Conservation (phyloP, 1,140 invertebrate species). For the Galendromus occidentalis region DNA sequence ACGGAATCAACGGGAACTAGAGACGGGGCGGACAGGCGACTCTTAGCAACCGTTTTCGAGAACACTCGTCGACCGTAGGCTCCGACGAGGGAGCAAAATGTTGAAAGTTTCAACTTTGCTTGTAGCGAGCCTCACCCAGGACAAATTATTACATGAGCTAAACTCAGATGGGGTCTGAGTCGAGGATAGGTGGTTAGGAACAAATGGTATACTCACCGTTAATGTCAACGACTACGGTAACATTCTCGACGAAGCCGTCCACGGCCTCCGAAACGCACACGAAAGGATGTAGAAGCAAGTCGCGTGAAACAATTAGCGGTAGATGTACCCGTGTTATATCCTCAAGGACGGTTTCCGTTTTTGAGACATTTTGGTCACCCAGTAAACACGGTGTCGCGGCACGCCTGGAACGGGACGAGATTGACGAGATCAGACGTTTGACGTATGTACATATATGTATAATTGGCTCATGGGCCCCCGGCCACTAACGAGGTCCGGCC, state of each 20-base stretch:
- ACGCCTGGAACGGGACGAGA: not conserved
- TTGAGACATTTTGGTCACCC: not conserved
- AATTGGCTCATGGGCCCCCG: no score
- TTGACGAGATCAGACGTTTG: no score
- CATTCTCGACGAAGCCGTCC: not conserved
- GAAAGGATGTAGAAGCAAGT: not conserved
- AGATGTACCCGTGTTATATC: constrained; percentile 7
- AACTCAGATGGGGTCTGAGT: no score
- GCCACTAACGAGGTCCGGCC: no score
- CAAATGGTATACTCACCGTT: not conserved
- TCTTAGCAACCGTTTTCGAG: not conserved
- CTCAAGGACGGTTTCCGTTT: constrained; percentile 5
- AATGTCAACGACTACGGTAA: not conserved
- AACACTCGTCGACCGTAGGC: no score
- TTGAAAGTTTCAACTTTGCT: no score
- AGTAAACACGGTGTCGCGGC: not conserved
- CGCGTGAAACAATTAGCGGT: not conserved
- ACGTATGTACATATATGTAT: no score
- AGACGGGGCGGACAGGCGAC: not conserved
- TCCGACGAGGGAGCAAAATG: no score
- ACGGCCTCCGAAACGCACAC: constrained; percentile 4
- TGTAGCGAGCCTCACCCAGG: no score
- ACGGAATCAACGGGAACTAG: not conserved
- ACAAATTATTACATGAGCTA: no score
- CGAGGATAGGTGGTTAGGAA: not conserved